Percentiles rank a stretch among this genome's conserved stretches.
These are phyloP conservation scores for Caenorhabditis sp. DNA, from an alignment of 2,888 invertebrate species.

Conservation along the genomic window DNA sequence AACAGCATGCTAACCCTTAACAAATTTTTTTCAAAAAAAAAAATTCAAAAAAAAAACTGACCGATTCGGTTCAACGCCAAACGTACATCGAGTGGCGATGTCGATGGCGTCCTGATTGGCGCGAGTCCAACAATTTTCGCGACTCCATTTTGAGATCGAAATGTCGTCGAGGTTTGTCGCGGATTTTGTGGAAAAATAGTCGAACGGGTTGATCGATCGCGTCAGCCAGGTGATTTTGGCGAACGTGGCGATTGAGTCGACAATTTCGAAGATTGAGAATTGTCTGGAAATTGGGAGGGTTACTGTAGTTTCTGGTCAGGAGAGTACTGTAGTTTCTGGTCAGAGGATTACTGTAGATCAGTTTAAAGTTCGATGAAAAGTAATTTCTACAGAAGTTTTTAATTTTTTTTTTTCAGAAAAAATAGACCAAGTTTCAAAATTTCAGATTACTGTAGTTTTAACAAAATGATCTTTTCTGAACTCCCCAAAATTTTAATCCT, in stretches of 20 bases:
- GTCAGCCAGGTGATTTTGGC: slow-evolving; percentile 31
- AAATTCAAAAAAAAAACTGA: too few relatives aligned
- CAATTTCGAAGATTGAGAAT: slow-evolving; percentile 34
- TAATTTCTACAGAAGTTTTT: too few relatives aligned
- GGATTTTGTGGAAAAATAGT: slow-evolving; percentile 37
- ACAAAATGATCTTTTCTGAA: too few relatives aligned
- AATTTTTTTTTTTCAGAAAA: too few relatives aligned
- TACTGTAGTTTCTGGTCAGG: neutral
- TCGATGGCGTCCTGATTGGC: slow-evolving; percentile 39
- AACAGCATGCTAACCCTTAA: slow-evolving; percentile 45
- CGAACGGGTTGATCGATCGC: slow-evolving; percentile 4
- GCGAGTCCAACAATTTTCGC: slow-evolving; percentile 38
- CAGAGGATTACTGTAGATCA: neutral
- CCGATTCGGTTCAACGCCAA: slow-evolving; percentile 42
- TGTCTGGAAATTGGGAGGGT: slow-evolving; percentile 21
- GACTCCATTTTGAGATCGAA: slow-evolving; percentile 42
- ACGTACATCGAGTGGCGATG: slow-evolving; percentile 33
- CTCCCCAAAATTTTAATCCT: too few relatives aligned
- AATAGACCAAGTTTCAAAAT: too few relatives aligned
- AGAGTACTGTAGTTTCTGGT: neutral
- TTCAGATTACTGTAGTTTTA: too few relatives aligned
- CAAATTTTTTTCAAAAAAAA: too few relatives aligned
- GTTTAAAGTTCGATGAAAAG: too few relatives aligned
- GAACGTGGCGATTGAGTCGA: slow-evolving; percentile 24
- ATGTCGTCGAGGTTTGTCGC: slow-evolving; percentile 37